These are phyloP conservation scores for Tanaodytes sp. DNA, from an alignment of 2,888 invertebrate species.

Conservation along the genomic window DNA sequence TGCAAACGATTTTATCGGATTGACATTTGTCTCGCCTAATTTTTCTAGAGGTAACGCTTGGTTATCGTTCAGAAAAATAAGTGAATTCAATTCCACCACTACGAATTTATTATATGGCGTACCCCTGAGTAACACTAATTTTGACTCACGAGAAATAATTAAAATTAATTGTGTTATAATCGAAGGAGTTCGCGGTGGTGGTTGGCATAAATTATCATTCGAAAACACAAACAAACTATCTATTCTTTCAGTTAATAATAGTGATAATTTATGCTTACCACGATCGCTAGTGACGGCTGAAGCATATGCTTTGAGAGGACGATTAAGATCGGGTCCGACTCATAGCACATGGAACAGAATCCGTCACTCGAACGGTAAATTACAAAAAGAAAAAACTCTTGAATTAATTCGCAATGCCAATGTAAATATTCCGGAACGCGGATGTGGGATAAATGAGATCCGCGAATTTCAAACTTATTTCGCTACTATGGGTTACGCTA, in stretches of 20 bases:
- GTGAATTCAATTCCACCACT: too few species aligned
- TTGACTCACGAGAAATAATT: too few species aligned
- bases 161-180: too few species aligned
- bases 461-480: neutral
- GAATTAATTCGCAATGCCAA: neutral
- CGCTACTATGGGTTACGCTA: neutral
- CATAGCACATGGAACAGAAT: neutral
- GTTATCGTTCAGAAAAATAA: too few species aligned
- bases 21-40: too few species aligned
- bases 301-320: neutral
- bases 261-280: constrained; percentile 9
- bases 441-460: neutral
- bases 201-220: neutral
- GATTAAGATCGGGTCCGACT: neutral
- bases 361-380: neutral
- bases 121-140: too few species aligned
- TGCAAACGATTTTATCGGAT: too few species aligned
- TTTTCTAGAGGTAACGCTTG: too few species aligned
- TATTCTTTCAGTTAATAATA: neutral
- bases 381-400: neutral
- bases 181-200: neutral
- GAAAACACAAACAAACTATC: neutral
- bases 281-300: neutral
- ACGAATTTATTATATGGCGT: too few species aligned
- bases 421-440: neutral